phyloP scores from a whole-genome alignment of 2,888 invertebrate species.

The Conchocele bisecta region DNA sequence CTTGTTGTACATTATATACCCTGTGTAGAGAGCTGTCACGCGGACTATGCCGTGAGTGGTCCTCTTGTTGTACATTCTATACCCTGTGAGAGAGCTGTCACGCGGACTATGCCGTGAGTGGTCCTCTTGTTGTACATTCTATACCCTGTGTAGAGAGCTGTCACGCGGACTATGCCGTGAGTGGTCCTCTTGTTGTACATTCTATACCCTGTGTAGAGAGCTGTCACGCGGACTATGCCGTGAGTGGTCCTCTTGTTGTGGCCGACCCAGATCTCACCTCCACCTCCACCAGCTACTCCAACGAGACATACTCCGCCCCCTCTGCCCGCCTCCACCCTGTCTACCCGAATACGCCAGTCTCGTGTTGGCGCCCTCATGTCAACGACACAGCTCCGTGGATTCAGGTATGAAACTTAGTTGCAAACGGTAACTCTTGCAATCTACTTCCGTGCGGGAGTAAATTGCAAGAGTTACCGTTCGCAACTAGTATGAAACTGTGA shows the following conservation, averaged over 20 bases:
- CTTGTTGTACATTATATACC: too few relatives aligned
- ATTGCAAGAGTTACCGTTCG: too few relatives aligned
- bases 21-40: too few relatives aligned
- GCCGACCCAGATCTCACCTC: conserved; percentile 56
- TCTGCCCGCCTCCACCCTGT: conserved; percentile 60
- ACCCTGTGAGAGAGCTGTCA: too few relatives aligned
- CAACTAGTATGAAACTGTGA: too few relatives aligned
- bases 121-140: too few relatives aligned
- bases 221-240: conserved; percentile 68
- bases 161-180: too few relatives aligned
- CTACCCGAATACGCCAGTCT: conserved; percentile 20
- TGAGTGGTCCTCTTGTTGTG: conserved; percentile 72
- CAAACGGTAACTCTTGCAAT: neutral
- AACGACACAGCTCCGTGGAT: conserved; percentile 54
- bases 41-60: too few relatives aligned
- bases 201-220: conserved; percentile 62
- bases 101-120: too few relatives aligned
- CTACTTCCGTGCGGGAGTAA: neutral
- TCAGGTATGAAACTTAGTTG: conserved; percentile 40
- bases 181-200: too few relatives aligned
- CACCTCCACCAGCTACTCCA: conserved; percentile 48
- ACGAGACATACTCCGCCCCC: conserved; percentile 46
- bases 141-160: too few relatives aligned
- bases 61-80: too few relatives aligned
- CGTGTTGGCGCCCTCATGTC: conserved; percentile 61